Evolutionary conservation across 2,888 invertebrate genomes (phyloP).

Genomic region (Candidula unifasciata): DNA sequence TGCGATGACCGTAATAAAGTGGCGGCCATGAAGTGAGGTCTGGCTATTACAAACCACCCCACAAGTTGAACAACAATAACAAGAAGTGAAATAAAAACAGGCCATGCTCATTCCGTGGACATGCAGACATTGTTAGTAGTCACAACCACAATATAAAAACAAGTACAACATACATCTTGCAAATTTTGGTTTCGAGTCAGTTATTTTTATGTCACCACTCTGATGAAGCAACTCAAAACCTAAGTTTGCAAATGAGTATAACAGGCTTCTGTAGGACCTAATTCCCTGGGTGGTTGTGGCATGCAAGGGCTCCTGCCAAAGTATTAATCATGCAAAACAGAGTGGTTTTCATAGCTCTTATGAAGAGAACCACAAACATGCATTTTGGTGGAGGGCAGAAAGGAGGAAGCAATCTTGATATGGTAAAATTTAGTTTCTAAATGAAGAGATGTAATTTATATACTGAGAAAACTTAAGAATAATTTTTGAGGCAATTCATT

Average conservation of each 20-base stretch:
- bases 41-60: too few species aligned
- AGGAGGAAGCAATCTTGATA: not conserved
- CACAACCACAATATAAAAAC: not conserved
- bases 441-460: too few species aligned
- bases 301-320: not conserved
- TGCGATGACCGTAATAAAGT: too few species aligned
- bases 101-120: slow-evolving; percentile 27
- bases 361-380: slow-evolving; percentile 2
- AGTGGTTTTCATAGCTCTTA: not conserved
- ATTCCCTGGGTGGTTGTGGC: not conserved
- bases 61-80: too few species aligned
- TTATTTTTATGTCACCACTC: not conserved
- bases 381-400: not conserved
- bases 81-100: not conserved
- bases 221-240: slow-evolving; percentile 16
- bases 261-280: not conserved
- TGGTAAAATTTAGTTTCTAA: not conserved
- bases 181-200: slow-evolving; percentile 22
- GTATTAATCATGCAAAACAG: not conserved
- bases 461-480: too few species aligned
- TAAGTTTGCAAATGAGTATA: slow-evolving; percentile 6
- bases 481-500: too few species aligned
- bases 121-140: slow-evolving; percentile 24
- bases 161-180: slow-evolving; percentile 9
- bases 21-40: too few species aligned